These are phyloP conservation scores for Phenganax stokvisi DNA, from an alignment of 92 coral and sea anemone species.

Conservation along the genomic window DNA sequence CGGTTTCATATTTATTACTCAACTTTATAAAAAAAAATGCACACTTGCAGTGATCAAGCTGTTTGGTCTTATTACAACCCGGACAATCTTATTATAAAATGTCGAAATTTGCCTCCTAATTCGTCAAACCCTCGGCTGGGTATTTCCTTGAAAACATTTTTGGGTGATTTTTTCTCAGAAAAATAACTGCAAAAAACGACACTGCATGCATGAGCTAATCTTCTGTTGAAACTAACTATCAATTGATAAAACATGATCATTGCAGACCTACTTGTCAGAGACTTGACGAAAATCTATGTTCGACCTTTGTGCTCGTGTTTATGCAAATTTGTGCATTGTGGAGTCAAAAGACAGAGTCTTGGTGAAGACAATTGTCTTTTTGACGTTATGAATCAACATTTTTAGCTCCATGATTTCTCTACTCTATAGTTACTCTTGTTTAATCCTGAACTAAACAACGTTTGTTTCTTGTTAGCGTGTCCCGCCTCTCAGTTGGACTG, in stretches of 20 bases:
- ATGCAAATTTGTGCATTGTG: too few species aligned
- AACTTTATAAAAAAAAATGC: not conserved
- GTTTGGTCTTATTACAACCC: conserved; percentile 6
- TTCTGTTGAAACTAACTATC: not conserved
- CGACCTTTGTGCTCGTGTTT: too few species aligned
- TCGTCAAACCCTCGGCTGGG: not conserved
- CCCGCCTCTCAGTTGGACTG: not conserved
- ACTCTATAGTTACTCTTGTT: not conserved
- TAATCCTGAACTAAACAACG: not conserved
- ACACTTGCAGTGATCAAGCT: not conserved
- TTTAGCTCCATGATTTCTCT: not conserved
- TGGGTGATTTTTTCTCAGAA: not conserved
- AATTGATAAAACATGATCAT: not conserved
- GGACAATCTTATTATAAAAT: conserved; percentile 25
- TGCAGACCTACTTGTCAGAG: not conserved
- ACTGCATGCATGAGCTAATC: not conserved
- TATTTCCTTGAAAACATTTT: not conserved
- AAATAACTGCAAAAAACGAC: not conserved
- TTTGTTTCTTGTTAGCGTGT: conserved; percentile 22
- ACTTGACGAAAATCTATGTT: not conserved
- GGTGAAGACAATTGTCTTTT: too few species aligned
- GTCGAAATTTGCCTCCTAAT: not conserved
- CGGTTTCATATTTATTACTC: not conserved
- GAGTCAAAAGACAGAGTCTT: too few species aligned
- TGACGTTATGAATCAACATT: not conserved